These are phyloP conservation scores for Champsocephalus esox DNA, from an alignment of 2,797 vertebrate species.

Conservation along the genomic window DNA sequence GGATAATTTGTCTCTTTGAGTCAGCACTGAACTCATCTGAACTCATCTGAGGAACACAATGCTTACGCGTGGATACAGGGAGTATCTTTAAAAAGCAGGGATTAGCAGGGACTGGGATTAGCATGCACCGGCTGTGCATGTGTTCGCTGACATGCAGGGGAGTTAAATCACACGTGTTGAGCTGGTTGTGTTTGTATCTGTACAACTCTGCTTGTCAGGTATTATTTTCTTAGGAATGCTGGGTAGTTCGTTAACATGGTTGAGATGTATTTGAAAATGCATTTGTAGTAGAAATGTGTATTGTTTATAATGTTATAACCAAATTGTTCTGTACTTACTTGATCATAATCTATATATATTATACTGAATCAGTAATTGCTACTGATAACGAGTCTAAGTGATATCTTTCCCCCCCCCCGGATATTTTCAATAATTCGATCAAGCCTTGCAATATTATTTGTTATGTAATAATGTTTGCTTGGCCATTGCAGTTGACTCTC, in stretches of 20 bases:
- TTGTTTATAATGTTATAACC: neutral
- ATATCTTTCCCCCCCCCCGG: neutral
- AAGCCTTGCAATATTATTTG: neutral
- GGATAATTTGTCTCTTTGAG: neutral
- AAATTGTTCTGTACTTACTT: neutral
- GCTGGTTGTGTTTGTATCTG: conserved; percentile 3
- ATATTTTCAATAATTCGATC: neutral
- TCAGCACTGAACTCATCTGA: neutral
- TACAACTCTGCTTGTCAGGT: neutral
- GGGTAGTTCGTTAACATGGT: neutral
- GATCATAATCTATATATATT: neutral
- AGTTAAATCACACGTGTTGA: conserved; percentile 25
- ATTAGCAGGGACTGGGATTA: conserved; percentile 52
- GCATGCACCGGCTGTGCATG: conserved; percentile 42
- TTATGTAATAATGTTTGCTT: neutral
- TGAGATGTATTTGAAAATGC: neutral
- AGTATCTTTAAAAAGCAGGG: conserved; percentile 43
- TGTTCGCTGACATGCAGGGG: conserved; percentile 50
- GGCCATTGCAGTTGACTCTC: no score
- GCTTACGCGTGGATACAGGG: neutral
- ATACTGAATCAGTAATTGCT: neutral
- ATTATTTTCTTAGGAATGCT: neutral
- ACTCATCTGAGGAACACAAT: conserved; percentile 2
- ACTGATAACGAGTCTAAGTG: neutral
- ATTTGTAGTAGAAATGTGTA: neutral